Percentiles rank a stretch among this genome's conserved stretches.
These are phyloP conservation scores for Hestina assimilis DNA, from an alignment of 1,140 invertebrate genomes.

Conservation along the genomic window DNA sequence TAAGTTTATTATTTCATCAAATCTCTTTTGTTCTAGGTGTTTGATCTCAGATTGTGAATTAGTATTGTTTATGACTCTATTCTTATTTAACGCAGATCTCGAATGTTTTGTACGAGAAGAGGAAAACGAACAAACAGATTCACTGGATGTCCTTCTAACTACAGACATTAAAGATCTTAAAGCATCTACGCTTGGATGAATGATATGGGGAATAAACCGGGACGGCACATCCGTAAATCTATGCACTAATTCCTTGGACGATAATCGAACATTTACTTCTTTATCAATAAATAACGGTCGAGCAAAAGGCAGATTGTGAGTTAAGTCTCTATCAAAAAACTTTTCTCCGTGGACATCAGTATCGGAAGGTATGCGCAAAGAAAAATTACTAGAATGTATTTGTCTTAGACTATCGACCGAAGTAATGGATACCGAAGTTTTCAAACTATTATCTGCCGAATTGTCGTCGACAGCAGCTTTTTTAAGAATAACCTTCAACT, in stretches of 20 bases:
- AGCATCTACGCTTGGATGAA: slow-evolving; percentile 35
- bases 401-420: slow-evolving; percentile 37
- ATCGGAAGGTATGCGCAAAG: slow-evolving; percentile 33
- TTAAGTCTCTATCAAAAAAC: slow-evolving; percentile 1
- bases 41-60: not conserved
- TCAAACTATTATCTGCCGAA: slow-evolving; percentile 25
- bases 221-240: slow-evolving; percentile 51
- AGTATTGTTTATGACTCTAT: not conserved
- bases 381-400: slow-evolving; percentile 35
- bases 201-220: slow-evolving; percentile 26
- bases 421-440: slow-evolving; percentile 35
- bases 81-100: slow-evolving; percentile 24
- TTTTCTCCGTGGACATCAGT: slow-evolving; percentile 13
- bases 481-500: slow-evolving; percentile 42
- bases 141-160: slow-evolving; percentile 20
- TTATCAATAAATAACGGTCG: slow-evolving; percentile 39
- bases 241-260: slow-evolving; percentile 31
- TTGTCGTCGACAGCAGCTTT: slow-evolving; percentile 29
- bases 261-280: slow-evolving; percentile 40
- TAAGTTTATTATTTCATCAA: not conserved
- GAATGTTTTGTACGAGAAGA: slow-evolving; percentile 29
- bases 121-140: slow-evolving; percentile 35
- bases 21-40: not conserved
- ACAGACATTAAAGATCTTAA: slow-evolving; percentile 36
- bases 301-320: slow-evolving; percentile 6